Evolutionary conservation across 2,888 invertebrate genomes (phyloP), one percentile per base, ranked within the genome.

Genomic region (Patella depressa): DNA sequence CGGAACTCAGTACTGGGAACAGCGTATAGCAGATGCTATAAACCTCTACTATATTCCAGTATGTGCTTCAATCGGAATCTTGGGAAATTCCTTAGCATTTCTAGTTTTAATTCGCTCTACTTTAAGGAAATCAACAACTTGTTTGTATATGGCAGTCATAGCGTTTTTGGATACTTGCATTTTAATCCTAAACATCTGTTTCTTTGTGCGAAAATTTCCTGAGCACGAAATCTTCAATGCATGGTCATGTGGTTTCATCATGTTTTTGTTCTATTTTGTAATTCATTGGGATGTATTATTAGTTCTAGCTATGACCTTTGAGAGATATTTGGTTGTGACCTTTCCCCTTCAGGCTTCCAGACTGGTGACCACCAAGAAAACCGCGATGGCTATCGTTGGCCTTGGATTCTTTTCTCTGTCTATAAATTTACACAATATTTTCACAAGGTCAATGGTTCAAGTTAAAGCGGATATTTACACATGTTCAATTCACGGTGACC

Each of bases 111-210:
- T 76, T 17, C 34, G 45, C 15, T 24, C 73, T 17, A 53, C 54
- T 45, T 73, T 80, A 54, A 71, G 79, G 11, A 45, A 75, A n/a
- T 76, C 76, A 34, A 75, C 82, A 57, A 78, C 80, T 5, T 80
- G 82, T 71, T 29, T 79, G 53, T 82, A 80, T 78, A 77, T 82
- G 75, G 78, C 79, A 57, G 74, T 72, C 72, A 75, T 82, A 15
- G 80, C 79, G n/a, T 57, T 76, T 24, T 53, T 77, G 24, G 82
- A 82, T 72, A 71, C 79, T 5, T 15, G 78, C 70, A 73, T 81
- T 4, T 77, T 81, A 3, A 45, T 77, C 19, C 70, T 80, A 3
- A 76, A 78, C 73, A 34, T 81, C 19, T 55, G 75, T 53, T 76
- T 81, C 29, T 73, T 79, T 57, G 55, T 55, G 19, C 57, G 53